Percentiles rank a stretch among this genome's conserved stretches.
Evolutionary conservation across 2,113 vertebrate genomes (phyloP).

Genomic region (Clarias gariepinus): DNA sequence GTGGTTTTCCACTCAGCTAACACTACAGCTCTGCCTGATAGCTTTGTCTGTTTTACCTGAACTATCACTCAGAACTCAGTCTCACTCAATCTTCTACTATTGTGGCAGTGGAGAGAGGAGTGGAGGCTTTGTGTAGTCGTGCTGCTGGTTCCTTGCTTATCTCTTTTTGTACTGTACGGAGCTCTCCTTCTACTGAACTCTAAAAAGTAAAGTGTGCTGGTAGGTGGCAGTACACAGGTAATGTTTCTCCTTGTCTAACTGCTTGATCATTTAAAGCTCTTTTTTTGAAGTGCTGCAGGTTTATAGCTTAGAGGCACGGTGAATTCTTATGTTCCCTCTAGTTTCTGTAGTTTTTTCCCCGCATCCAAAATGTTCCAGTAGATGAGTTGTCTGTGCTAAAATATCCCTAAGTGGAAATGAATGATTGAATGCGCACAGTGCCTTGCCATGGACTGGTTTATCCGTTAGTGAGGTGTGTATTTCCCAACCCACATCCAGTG

Average conservation of each 20-base stretch:
- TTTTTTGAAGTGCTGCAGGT: background rate
- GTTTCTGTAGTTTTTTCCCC: background rate
- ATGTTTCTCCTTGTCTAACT: background rate
- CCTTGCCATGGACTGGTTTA: background rate
- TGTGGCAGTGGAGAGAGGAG: constrained; percentile 62
- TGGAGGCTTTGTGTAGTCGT: constrained; percentile 57
- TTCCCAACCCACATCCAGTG: no score
- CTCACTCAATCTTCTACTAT: constrained; percentile 70
- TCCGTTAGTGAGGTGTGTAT: background rate
- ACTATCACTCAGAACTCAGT: constrained; percentile 66
- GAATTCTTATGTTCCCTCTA: background rate
- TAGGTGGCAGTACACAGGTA: background rate
- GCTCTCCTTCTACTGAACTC: constrained; percentile 1
- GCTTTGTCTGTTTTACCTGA: constrained; percentile 61
- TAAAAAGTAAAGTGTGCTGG: background rate
- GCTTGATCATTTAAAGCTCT: background rate
- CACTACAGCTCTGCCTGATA: constrained; percentile 59
- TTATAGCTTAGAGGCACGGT: background rate
- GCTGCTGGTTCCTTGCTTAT: constrained; percentile 50
- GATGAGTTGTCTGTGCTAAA: background rate
- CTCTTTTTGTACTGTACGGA: background rate
- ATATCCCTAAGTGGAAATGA: background rate
- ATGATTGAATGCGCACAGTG: background rate
- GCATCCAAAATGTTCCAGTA: background rate
- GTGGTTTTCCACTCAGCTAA: constrained; percentile 57